Conservation (phyloP, 2,113 vertebrate genomes). For the Percopsis transmontana region DNA sequence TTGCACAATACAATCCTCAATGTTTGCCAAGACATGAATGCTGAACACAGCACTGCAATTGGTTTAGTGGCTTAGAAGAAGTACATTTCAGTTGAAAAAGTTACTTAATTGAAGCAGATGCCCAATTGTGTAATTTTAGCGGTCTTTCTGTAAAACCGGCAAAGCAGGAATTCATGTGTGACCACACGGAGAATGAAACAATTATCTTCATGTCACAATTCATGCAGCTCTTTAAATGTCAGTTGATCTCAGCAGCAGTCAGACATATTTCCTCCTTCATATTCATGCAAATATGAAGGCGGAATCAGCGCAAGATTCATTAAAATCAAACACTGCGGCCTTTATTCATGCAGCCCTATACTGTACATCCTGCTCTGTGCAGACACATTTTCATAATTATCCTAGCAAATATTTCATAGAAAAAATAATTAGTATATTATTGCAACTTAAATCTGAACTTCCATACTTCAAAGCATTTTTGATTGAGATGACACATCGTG, state of each 20-base stretch:
- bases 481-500: slow-evolving; percentile 34
- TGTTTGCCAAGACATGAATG: slow-evolving; percentile 58
- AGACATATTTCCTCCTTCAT: slow-evolving; percentile 65
- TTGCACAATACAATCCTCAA: slow-evolving; percentile 65
- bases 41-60: slow-evolving; percentile 58
- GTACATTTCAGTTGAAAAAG: slow-evolving; percentile 62
- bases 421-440: slow-evolving; percentile 4
- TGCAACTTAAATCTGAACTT: slow-evolving; percentile 29
- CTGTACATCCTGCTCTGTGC: slow-evolving; percentile 35
- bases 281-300: slow-evolving; percentile 61
- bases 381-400: slow-evolving; percentile 25
- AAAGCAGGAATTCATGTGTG: slow-evolving; percentile 59
- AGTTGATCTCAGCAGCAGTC: slow-evolving; percentile 66
- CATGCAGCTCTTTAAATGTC: slow-evolving; percentile 53
- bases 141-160: slow-evolving; percentile 55
- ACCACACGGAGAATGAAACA: slow-evolving; percentile 60
- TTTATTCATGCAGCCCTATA: slow-evolving; percentile 45
- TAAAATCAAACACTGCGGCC: slow-evolving; percentile 58
- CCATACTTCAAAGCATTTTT: neutral
- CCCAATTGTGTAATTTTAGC: slow-evolving; percentile 61
- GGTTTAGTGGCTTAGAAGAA: slow-evolving; percentile 67
- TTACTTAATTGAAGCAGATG: slow-evolving; percentile 73
- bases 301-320: slow-evolving; percentile 64
- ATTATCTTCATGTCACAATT: slow-evolving; percentile 66
- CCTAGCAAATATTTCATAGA: slow-evolving; percentile 14